Base-by-base conservation (phyloP, 1,140 invertebrate species). In the Laodelphax striatellus region DNA sequence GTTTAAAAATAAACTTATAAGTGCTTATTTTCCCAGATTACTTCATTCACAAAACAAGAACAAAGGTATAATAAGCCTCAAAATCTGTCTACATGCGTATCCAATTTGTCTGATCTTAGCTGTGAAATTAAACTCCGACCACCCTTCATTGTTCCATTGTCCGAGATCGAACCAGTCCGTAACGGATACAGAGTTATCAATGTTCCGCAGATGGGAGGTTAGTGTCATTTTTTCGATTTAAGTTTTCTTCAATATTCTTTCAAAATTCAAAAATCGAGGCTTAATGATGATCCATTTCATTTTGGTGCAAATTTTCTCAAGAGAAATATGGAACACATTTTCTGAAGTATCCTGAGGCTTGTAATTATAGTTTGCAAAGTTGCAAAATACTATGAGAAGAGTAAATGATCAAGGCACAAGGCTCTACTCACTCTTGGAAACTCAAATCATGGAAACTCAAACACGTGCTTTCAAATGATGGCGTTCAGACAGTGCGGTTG, bases 51-150 rank as follows among this genome's bases (percentile, higher is more conserved):
- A 74, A 70, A 61, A 68, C 69, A 14, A 70, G 72, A n/a, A 57
- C 69, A 73, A 42, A 65, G 68, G 31, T 76, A 75, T 61, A 75
- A 75, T 59, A 74, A 72, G 55, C 71, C 73, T 6, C 69, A 73
- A 52, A 69, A 68, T 14, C 61, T 75, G 24, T 70, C 68, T 31
- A 73, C 73, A 14, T 69, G 67, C 63, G 55, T 75, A n/a, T n/a
- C n/a, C 9, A 74, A 76, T 65, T 63, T 76, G 16, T 63, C 70
- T 22, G 70, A 73, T 62, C 64, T 76, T 41, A 74, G 70, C 61
- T 62, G 66, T 44, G 73, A 75, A 65, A 64, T 75, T 10, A 70
- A 70, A 54, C 63, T 74, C 13, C 62, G 70, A 55, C 74, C 74
- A 46, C 74, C 75, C 42, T 67, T 70, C 50, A 58, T 68, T 28